These are phyloP conservation scores for Bergia sp. DNA, from an alignment of 92 coral and sea anemone species.

Conservation along the genomic window DNA sequence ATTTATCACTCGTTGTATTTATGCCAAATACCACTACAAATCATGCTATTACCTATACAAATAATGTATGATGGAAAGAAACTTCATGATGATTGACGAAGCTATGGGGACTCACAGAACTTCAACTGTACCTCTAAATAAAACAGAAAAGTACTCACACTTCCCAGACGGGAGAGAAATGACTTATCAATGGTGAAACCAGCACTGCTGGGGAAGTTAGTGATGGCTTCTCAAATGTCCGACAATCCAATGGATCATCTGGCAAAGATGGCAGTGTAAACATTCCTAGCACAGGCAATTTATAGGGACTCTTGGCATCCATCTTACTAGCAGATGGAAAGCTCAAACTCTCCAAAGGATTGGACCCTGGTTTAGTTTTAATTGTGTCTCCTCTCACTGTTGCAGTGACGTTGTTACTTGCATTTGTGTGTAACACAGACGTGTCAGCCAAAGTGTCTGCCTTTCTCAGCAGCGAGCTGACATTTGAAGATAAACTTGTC, in stretches of 20 bases:
- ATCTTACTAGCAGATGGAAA: constrained; percentile 21
- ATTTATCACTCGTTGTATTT: too few species aligned
- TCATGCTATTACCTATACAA: too few species aligned
- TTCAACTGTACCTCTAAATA: too few species aligned
- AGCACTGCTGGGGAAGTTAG: background rate
- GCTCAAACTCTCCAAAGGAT: constrained; percentile 27
- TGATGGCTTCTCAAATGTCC: constrained; percentile 40
- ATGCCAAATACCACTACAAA: too few species aligned
- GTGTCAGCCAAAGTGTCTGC: background rate
- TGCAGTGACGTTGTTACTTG: background rate
- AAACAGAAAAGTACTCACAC: constrained; percentile 49
- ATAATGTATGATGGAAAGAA: too few species aligned
- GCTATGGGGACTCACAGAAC: too few species aligned
- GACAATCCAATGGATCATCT: constrained; percentile 74
- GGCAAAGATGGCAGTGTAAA: constrained; percentile 77
- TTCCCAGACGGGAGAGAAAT: constrained; percentile 55
- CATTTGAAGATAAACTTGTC: constrained; percentile 22
- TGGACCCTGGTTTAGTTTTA: constrained; percentile 18
- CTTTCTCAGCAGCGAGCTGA: background rate
- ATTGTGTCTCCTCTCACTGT: background rate
- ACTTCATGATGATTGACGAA: too few species aligned
- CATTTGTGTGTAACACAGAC: background rate
- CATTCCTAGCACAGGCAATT: constrained; percentile 55
- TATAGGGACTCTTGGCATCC: constrained; percentile 50
- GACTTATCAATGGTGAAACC: constrained; percentile 15